Conservation (phyloP, 1,140 invertebrate genomes). For the Calosoma granatense region DNA sequence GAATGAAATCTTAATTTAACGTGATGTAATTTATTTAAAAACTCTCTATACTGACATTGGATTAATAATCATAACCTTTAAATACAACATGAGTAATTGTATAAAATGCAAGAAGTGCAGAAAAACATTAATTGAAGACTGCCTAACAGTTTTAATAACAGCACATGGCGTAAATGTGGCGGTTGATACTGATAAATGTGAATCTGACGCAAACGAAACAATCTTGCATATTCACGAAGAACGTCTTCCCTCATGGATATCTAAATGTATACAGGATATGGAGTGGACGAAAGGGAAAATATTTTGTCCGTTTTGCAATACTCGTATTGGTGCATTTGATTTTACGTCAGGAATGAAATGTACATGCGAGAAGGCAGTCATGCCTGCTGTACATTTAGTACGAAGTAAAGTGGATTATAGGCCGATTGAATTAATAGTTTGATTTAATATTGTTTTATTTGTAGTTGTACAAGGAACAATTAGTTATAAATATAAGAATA, state of each 20-base stretch:
- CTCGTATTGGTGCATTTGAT: slow-evolving; percentile 11
- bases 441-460: not conserved
- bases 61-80: too few species aligned
- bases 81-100: too few species aligned
- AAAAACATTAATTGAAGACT: not conserved
- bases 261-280: not conserved
- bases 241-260: not conserved
- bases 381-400: slow-evolving; percentile 11
- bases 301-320: not conserved
- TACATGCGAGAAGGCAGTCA: not conserved
- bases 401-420: slow-evolving; percentile 11
- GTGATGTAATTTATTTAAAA: too few species aligned
- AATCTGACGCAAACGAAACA: not conserved
- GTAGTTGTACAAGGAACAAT: not conserved
- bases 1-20: too few species aligned
- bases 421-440: slow-evolving; percentile 2
- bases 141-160: not conserved
- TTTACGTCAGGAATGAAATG: slow-evolving; percentile 9
- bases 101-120: slow-evolving; percentile 9
- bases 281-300: slow-evolving; percentile 13
- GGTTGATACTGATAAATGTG: not conserved
- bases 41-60: too few species aligned
- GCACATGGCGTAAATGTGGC: not conserved
- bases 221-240: not conserved
- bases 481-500: not conserved